Conservation (phyloP, 2,113 vertebrate species). For the Willisornis vidua region DNA sequence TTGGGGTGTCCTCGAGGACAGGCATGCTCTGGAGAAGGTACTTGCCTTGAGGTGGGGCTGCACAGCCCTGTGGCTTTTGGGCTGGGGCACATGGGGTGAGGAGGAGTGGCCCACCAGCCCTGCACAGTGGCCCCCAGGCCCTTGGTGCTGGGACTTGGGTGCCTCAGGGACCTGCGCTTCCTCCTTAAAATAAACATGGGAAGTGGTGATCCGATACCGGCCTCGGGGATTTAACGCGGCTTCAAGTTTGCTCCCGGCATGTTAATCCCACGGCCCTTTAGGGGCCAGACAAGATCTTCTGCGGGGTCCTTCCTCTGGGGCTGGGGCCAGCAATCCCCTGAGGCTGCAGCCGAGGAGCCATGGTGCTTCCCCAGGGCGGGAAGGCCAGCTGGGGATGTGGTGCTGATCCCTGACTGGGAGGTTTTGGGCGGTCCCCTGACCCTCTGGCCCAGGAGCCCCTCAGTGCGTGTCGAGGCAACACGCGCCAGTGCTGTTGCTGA, state of each 20-base stretch:
- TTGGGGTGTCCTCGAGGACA: neutral
- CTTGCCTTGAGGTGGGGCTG: neutral
- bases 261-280: neutral
- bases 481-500: rapidly evolving
- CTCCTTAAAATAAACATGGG: conserved; percentile 57
- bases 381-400: rapidly evolving
- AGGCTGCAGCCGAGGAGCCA: rapidly evolving
- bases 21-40: rapidly evolving
- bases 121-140: neutral
- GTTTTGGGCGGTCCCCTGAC: rapidly evolving
- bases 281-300: neutral
- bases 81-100: neutral
- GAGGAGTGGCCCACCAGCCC: rapidly evolving
- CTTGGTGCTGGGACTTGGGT: neutral
- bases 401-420: rapidly evolving
- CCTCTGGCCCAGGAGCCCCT: rapidly evolving
- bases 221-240: neutral
- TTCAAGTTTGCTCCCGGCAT: neutral
- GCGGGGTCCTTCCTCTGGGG: rapidly evolving
- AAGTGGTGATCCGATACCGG: neutral
- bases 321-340: rapidly evolving
- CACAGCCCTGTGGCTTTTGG: rapidly evolving
- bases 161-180: neutral
- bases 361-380: too few species aligned
- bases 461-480: rapidly evolving